Evolutionary conservation across 2,113 vertebrate species (phyloP).

Genomic region (Callospermophilus lateralis): DNA sequence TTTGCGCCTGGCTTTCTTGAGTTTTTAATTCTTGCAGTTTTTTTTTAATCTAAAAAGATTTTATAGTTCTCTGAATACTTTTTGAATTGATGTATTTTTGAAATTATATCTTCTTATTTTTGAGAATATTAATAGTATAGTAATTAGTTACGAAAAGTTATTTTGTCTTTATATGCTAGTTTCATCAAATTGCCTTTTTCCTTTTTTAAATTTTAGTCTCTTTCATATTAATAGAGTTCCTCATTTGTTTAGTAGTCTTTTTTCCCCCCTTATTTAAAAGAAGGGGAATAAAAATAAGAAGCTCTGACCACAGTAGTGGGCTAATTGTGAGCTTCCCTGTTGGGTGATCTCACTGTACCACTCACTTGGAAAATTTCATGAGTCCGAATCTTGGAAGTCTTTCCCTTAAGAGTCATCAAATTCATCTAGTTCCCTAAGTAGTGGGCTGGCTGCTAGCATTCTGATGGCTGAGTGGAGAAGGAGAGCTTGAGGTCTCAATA

Average conservation of each 20-base stretch:
- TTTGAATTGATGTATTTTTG: neutral
- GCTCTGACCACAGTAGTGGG: neutral
- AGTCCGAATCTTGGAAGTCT: neutral
- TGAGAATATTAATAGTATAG: conserved; percentile 4
- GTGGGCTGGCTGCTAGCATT: neutral
- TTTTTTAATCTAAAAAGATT: neutral
- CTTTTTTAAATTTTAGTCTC: conserved; percentile 8
- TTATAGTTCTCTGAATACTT: neutral
- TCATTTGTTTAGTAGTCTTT: conserved; percentile 31
- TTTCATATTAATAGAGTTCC: neutral
- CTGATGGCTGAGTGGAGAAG: neutral
- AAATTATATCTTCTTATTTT: neutral
- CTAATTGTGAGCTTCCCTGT: neutral
- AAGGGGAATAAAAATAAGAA: neutral
- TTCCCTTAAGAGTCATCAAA: neutral
- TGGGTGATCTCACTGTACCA: neutral
- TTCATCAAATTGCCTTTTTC: neutral
- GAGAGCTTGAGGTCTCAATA: neutral
- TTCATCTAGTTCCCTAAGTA: neutral
- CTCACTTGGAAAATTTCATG: neutral
- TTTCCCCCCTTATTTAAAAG: neutral
- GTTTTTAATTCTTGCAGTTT: neutral
- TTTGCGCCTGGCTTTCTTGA: neutral
- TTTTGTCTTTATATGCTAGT: neutral
- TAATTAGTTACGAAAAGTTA: neutral